Percentiles rank a stretch among this genome's conserved stretches.
Conservation (phyloP, 2,113 vertebrate species). For the Pampusana beccarii region DNA sequence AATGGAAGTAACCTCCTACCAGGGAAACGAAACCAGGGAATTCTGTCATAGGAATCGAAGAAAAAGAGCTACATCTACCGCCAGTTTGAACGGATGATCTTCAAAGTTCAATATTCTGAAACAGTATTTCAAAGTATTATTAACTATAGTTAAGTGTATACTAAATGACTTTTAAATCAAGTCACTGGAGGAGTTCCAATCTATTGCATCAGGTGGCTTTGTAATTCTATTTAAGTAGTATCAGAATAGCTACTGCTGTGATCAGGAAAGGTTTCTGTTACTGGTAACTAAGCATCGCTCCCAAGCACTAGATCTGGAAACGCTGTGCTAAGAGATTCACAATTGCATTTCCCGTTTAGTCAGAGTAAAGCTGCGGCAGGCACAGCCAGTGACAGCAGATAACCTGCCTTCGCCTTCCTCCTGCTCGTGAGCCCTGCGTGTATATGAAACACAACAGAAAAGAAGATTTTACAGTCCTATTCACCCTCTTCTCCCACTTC, state of each 20-base stretch:
- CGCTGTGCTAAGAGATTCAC: background rate
- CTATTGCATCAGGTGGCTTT: background rate
- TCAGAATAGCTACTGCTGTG: background rate
- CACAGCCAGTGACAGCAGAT: background rate
- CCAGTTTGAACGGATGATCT: background rate
- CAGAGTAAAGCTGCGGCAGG: background rate
- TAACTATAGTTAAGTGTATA: background rate
- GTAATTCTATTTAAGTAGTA: background rate
- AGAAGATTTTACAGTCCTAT: background rate
- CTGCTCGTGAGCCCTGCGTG: background rate
- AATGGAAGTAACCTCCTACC: background rate
- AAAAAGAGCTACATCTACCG: background rate
- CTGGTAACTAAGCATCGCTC: background rate
- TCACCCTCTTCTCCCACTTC: background rate
- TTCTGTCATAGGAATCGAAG: background rate
- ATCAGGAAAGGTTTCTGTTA: background rate
- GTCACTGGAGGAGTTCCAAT: background rate
- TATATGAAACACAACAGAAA: constrained; percentile 9
- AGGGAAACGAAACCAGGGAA: background rate
- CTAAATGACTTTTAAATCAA: background rate
- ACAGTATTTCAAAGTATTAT: background rate
- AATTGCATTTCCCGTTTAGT: background rate
- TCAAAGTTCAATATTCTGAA: background rate
- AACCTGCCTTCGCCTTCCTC: background rate
- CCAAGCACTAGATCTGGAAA: background rate